Conservation (phyloP, 2,888 invertebrate species). For the Marasmarcha lunaedactyla region DNA sequence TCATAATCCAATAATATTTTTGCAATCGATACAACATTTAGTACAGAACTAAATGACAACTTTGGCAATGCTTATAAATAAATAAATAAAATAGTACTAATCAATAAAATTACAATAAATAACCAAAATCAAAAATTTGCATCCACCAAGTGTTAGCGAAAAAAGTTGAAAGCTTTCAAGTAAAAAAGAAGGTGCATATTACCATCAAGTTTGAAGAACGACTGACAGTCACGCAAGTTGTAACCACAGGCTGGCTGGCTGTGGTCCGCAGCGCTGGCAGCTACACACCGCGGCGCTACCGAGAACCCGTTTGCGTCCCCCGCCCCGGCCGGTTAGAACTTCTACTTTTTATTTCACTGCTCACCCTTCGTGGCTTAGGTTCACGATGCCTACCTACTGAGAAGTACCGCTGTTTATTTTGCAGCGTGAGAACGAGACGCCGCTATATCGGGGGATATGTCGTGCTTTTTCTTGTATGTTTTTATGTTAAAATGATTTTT, state of each 20-base stretch:
- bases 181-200: background rate
- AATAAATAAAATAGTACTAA: too few relatives aligned
- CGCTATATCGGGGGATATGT: background rate
- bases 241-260: background rate
- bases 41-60: too few relatives aligned
- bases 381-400: constrained; percentile 40
- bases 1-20: too few relatives aligned
- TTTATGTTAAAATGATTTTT: too few relatives aligned
- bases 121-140: too few relatives aligned
- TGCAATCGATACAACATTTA: too few relatives aligned
- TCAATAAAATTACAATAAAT: too few relatives aligned
- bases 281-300: constrained; percentile 37
- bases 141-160: background rate
- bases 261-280: constrained; percentile 15
- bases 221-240: background rate
- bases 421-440: background rate
- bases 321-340: constrained; percentile 63
- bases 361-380: constrained; percentile 60
- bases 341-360: constrained; percentile 62
- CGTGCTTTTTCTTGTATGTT: too few relatives aligned
- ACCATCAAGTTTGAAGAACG: background rate
- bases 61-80: too few relatives aligned
- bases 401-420: constrained; percentile 7
- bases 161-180: background rate
- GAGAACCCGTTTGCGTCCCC: constrained; percentile 57